phyloP scores from a whole-genome alignment of 2,797 vertebrate genomes.

The Sebastes minor region DNA sequence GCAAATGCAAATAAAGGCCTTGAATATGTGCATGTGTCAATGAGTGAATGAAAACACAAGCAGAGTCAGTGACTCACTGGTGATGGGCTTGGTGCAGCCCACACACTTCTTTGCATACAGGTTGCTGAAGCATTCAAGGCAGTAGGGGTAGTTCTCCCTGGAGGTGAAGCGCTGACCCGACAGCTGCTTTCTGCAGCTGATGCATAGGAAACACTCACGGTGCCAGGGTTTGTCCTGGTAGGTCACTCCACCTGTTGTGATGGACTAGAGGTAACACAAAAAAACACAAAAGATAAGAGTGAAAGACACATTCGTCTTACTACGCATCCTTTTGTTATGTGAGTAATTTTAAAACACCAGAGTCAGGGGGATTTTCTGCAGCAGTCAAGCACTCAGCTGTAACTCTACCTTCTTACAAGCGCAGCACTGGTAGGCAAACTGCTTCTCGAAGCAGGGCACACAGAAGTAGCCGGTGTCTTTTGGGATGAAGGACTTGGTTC shows the following conservation, averaged over 20 bases:
- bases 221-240: constrained; percentile 94
- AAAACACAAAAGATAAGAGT: neutral
- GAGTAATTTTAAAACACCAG: constrained; percentile 10
- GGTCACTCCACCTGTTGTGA: constrained; percentile 91
- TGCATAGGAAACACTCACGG: constrained; percentile 94
- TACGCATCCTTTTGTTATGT: neutral
- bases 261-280: constrained; percentile 77
- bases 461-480: constrained; percentile 93
- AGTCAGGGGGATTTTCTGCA: constrained; percentile 38
- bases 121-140: constrained; percentile 92
- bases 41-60: constrained; percentile 28
- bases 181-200: constrained; percentile 89
- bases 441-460: constrained; percentile 93
- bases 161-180: constrained; percentile 92
- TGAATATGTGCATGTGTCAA: neutral
- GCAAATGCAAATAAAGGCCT: neutral
- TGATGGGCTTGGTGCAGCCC: constrained; percentile 89
- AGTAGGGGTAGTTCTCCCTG: constrained; percentile 90
- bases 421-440: constrained; percentile 93
- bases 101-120: constrained; percentile 92
- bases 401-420: constrained; percentile 93
- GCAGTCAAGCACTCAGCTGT: constrained; percentile 22
- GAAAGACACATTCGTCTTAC: neutral
- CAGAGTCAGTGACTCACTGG: constrained; percentile 84
- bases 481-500: constrained; percentile 94